Evolutionary conservation across 2,113 vertebrate species (phyloP).

Genomic region (Pandion haliaetus): DNA sequence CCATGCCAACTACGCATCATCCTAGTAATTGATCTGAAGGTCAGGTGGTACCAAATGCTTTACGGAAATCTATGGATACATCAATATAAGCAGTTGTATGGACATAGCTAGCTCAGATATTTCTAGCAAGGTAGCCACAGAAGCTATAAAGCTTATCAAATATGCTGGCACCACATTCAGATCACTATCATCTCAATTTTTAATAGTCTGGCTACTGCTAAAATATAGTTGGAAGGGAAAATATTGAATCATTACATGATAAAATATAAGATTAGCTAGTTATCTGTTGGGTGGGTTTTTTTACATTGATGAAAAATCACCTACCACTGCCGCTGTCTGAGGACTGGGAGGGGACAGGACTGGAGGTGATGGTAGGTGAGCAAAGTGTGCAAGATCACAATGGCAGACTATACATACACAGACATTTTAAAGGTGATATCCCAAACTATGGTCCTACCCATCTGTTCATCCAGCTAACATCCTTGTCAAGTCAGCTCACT

Average conservation of each 20-base stretch:
- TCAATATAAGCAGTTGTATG: background rate
- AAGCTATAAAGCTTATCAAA: background rate
- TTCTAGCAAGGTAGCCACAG: background rate
- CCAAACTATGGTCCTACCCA: background rate
- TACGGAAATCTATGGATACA: background rate
- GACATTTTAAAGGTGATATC: background rate
- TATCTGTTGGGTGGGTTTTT: background rate
- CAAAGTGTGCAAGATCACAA: too few species aligned
- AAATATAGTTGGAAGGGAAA: background rate
- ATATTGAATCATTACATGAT: background rate
- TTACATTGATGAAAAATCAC: background rate
- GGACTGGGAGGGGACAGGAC: background rate
- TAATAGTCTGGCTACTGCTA: background rate
- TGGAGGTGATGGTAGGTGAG: background rate
- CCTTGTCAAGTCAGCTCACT: background rate
- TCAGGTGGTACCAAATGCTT: background rate
- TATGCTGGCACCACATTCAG: background rate
- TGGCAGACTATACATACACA: accelerated
- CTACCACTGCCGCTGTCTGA: background rate
- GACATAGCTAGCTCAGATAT: background rate
- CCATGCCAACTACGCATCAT: accelerated
- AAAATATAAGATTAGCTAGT: accelerated
- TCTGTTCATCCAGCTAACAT: background rate
- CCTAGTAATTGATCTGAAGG: background rate
- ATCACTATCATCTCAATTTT: background rate